Evolutionary conservation across 2,797 vertebrate species (phyloP).

Genomic region (Pipistrellus kuhlii): DNA sequence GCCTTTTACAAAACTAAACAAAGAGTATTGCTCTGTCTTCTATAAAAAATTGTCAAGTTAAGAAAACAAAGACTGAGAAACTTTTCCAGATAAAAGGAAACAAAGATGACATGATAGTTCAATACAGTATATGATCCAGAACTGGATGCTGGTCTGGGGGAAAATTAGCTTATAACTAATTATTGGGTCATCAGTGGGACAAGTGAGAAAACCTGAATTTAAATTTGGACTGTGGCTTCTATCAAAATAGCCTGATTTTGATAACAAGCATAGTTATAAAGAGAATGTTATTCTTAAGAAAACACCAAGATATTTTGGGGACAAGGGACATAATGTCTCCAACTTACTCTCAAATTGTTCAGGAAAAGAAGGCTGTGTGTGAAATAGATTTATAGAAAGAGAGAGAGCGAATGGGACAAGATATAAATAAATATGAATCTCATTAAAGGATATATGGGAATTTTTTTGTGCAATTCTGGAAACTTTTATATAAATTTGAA

Average conservation of each 20-base stretch:
- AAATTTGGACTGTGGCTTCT: conserved; percentile 19
- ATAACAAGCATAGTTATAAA: conserved; percentile 37
- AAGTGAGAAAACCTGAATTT: conserved; percentile 15
- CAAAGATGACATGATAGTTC: neutral
- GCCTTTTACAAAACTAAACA: neutral
- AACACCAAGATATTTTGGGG: neutral
- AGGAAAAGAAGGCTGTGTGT: neutral
- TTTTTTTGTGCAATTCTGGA: neutral
- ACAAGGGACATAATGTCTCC: neutral
- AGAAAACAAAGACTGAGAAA: conserved; percentile 23
- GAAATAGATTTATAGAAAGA: neutral
- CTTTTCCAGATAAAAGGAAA: neutral
- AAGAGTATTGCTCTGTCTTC: neutral
- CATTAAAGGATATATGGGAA: neutral
- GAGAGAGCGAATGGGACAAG: neutral
- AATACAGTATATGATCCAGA: neutral
- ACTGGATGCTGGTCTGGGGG: neutral
- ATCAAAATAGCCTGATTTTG: neutral
- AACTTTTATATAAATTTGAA: conserved; percentile 8
- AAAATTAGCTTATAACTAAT: neutral
- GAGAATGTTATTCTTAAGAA: neutral
- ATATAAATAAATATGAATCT: conserved; percentile 24
- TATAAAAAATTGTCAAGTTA: conserved; percentile 17
- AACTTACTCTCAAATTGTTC: neutral
- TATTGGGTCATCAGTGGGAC: neutral